Evolutionary conservation across 1,140 invertebrate species (phyloP).

Genomic region (Ladona fulva): DNA sequence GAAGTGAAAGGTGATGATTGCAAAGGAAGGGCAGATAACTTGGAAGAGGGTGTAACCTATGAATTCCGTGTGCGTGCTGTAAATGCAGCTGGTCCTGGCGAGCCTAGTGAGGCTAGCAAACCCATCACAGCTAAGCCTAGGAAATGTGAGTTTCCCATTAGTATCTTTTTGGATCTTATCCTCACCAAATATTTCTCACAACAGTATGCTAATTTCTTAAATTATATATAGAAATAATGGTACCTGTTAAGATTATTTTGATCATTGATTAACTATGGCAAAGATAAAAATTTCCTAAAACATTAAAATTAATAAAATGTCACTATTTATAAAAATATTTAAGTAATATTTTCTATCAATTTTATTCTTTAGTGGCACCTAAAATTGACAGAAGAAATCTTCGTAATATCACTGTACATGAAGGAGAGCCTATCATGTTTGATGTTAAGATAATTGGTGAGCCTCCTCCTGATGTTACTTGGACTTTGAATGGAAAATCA

Average conservation of each 20-base stretch:
- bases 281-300: no score
- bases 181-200: slow-evolving; percentile 1
- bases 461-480: slow-evolving; percentile 69
- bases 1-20: slow-evolving; percentile 68
- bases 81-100: slow-evolving; percentile 69
- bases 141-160: slow-evolving; percentile 57
- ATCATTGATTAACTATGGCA: no score
- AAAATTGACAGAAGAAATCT: slow-evolving; percentile 81
- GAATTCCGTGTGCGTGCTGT: slow-evolving; percentile 80
- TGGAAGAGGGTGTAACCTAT: slow-evolving; percentile 79
- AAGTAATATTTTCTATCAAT: background rate
- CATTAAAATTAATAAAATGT: no score
- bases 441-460: slow-evolving; percentile 79
- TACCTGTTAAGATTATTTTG: no score
- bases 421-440: slow-evolving; percentile 73
- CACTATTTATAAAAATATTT: no score
- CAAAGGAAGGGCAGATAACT: slow-evolving; percentile 65
- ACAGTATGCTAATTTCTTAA: no score
- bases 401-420: slow-evolving; percentile 62
- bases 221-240: no score
- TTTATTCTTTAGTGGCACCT: slow-evolving; percentile 63
- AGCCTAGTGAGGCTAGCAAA: slow-evolving; percentile 62
- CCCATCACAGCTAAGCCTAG: slow-evolving; percentile 73
- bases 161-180: slow-evolving; percentile 23
- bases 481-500: slow-evolving; percentile 54